A percentile compares a stretch with the other conserved stretches of the same genome.
Conservation (phyloP, 2,113 vertebrate genomes). For the Azemiops feae region DNA sequence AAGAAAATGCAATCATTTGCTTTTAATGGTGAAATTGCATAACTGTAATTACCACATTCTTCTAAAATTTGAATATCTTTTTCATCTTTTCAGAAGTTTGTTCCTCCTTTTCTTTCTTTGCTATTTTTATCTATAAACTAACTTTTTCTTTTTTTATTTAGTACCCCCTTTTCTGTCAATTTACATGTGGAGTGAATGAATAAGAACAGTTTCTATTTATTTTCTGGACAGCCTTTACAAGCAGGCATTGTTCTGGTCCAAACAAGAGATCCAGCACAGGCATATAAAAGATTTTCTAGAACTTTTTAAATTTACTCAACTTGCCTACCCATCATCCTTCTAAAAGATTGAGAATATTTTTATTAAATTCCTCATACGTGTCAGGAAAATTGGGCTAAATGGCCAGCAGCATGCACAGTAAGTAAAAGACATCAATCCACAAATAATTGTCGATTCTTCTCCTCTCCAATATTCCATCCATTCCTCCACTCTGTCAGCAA, state of each 20-base stretch:
- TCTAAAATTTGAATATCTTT: neutral
- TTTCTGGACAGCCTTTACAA: neutral
- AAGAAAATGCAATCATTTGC: neutral
- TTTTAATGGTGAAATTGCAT: neutral
- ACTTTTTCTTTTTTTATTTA: neutral
- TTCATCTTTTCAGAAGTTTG: neutral
- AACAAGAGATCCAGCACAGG: too few relatives aligned
- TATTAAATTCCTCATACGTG: neutral
- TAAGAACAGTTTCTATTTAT: neutral
- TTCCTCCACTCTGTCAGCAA: neutral
- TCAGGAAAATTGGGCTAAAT: neutral
- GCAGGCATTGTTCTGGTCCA: too few relatives aligned
- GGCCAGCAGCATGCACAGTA: neutral
- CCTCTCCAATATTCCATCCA: neutral
- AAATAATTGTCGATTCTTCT: neutral
- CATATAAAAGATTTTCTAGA: neutral
- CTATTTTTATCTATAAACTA: neutral
- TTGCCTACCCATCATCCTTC: neutral
- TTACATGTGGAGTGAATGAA: neutral
- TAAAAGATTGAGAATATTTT: neutral
- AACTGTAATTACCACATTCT: neutral
- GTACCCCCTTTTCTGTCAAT: neutral
- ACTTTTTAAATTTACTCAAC: neutral
- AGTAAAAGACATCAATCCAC: neutral
- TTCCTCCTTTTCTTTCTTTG: neutral